phyloP scores from a whole-genome alignment of 2,888 invertebrate genomes.

The Cordylochernes scorpioides region DNA sequence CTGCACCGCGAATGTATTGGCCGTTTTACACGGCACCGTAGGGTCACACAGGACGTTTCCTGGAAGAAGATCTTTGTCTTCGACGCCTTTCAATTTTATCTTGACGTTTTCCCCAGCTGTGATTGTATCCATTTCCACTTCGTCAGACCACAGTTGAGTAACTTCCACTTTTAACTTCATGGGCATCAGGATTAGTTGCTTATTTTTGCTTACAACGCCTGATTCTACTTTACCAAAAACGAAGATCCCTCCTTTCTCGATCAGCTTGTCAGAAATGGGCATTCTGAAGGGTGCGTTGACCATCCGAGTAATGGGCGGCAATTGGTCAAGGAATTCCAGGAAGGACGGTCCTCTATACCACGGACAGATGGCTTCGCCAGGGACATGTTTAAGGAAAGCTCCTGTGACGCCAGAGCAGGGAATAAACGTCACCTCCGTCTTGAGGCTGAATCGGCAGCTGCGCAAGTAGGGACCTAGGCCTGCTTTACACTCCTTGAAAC shows the following conservation, averaged over 20 bases:
- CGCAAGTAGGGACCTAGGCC: constrained; percentile 93
- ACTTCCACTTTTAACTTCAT: constrained; percentile 74
- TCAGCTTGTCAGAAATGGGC: constrained; percentile 96
- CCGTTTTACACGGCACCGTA: constrained; percentile 71
- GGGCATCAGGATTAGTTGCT: constrained; percentile 81
- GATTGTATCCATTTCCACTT: constrained; percentile 79
- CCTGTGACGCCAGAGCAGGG: constrained; percentile 94
- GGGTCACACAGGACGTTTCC: constrained; percentile 93
- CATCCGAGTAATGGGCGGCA: constrained; percentile 71
- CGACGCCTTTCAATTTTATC: constrained; percentile 91
- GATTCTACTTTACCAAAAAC: constrained; percentile 97
- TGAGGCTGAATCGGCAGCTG: constrained; percentile 78
- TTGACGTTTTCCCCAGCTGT: constrained; percentile 94
- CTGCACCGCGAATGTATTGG: constrained; percentile 70
- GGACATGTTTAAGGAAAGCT: constrained; percentile 59
- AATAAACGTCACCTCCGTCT: constrained; percentile 87
- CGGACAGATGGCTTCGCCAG: constrained; percentile 39
- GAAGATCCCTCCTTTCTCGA: constrained; percentile 97
- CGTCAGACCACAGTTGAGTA: constrained; percentile 87
- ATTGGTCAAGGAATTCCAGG: constrained; percentile 77
- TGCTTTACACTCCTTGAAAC: constrained; percentile 88
- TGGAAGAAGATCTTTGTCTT: constrained; percentile 91
- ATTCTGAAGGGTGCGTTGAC: constrained; percentile 83
- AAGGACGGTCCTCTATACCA: constrained; percentile 86
- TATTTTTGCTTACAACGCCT: constrained; percentile 69